Base-by-base conservation (phyloP, 64 coral and sea anemone genomes). In the Platygyra sinensis region DNA sequence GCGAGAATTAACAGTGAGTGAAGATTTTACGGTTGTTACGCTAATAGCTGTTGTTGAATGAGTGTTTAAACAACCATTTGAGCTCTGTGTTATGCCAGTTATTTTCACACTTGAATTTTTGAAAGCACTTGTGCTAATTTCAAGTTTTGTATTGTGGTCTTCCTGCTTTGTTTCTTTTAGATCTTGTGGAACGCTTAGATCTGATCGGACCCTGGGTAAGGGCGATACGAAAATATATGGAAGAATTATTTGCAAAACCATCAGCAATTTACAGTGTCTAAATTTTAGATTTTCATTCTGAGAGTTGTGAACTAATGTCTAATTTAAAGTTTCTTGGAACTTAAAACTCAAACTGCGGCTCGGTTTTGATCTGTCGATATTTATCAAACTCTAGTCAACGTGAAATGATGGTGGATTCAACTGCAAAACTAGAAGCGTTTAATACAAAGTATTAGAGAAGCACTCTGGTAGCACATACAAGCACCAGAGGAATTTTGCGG, bases 161-260 rank as follows among this genome's bases (percentile, higher is more conserved):
- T 17, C 75, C 30, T 72, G 6, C 33, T 90, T 46, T 81, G 46
- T 24, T 86, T 86, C 67, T 73, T 61, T 55, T 30, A 92, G 90
- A 83, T 92, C 30, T 92, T 86, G 24, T 77, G 28, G 90, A 86
- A 39, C 83, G 90, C 16, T 72, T 92, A 19, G 90, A 92, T 76
- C 73, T 92, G 22, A 86, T 92, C 61, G 81, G 90, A 75, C 50
- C 86, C 62, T 92, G 90, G 90, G 90, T 92, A 92, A 86, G 90
- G 22, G 16, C 27, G 1, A 22, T 11, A 69, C 11, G 29, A 69
- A 25, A 1, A 11, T 27, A 25, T 25, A 27, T 1, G 4, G 60
- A 24, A 25, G 42, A 3, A 46, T 46, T 46, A 46, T 36, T 32
- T 10, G 63, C 7, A 0, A 63, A 61, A 62, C 22, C 22, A 61